Evolutionary conservation across 2,888 invertebrate genomes (phyloP), one percentile per base, ranked within the genome.

Genomic region (Patella depressa): DNA sequence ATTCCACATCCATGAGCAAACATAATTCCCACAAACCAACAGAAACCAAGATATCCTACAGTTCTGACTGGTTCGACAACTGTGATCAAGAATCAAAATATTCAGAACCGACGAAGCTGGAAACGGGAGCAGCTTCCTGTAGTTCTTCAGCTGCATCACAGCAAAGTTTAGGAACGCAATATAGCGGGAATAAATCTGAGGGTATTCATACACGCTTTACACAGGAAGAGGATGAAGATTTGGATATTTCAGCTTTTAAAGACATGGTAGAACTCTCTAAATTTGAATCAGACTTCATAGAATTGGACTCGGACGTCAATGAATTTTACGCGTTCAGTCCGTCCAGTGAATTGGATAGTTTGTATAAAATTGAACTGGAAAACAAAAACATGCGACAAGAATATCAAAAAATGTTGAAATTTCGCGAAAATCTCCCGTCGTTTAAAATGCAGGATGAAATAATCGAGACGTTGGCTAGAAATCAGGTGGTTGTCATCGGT

Each of bases 401-500:
- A 7, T 89, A 86, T 75, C 53, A 72, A 15, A 78, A 84, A 2
- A 89, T 90, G 89, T 74, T 85, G 70, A 75, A 82, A 34, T 88
- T 88, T 77, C 76, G 89, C 15, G 78, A 84, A 79, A 87, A 86
- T 71, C 81, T 90, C 45, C 90, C 90, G 9, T 84, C 88, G 1
- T 90, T 83, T 76, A 74, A 84, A 0, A 87, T 84, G 83, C 84
- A 82, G 82, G 79, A 88, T 80, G 82, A 87, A 78, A 83, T 91
- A 34, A 24, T 89, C 53, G 78, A 85, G 72, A 71, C 81, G 34
- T 82, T 91, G 9, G 70, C 79, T 9, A 65, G 76, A 2, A 89
- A 88, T 78, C 90, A 91, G 78, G 90, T 91, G n/a, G 81, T 88
- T 4, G 90, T 91, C 3, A 87, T 91, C 70, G 90, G 90, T 81